Evolutionary conservation across 2,888 invertebrate genomes (phyloP).

Genomic region (Amorpha juglandis): DNA sequence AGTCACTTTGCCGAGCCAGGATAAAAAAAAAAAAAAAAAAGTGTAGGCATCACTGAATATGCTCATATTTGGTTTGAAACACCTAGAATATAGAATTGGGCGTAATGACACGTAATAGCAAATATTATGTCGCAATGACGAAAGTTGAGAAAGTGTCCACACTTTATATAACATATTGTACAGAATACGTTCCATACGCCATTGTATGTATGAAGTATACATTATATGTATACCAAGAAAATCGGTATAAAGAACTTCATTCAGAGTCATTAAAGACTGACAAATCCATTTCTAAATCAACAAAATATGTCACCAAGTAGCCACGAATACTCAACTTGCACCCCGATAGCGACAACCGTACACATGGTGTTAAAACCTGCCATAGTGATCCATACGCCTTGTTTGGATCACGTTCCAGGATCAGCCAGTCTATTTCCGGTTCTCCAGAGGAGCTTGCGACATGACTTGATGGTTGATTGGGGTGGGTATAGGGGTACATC

Average conservation of each 20-base stretch:
- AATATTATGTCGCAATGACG: slow-evolving; percentile 23
- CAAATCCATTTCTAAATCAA: not conserved
- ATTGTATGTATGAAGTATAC: not conserved
- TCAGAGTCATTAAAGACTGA: too few species aligned
- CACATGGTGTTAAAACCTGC: too few species aligned
- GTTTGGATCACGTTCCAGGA: too few species aligned
- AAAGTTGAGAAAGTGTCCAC: slow-evolving; percentile 23
- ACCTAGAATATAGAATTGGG: not conserved
- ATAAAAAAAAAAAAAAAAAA: too few species aligned
- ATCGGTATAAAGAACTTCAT: not conserved
- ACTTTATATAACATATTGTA: slow-evolving; percentile 17
- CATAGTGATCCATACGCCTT: too few species aligned
- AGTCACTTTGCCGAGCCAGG: too few species aligned
- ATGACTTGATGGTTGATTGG: too few species aligned
- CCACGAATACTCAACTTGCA: not conserved
- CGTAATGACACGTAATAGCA: slow-evolving; percentile 10
- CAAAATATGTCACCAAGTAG: not conserved
- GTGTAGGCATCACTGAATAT: too few species aligned
- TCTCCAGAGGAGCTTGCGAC: too few species aligned
- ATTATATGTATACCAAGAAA: not conserved
- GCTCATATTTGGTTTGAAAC: not conserved
- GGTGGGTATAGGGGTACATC: too few species aligned
- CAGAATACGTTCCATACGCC: slow-evolving; percentile 7
- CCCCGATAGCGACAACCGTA: too few species aligned
- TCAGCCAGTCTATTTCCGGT: too few species aligned